These are phyloP conservation scores for Montipora efflorescens DNA, from an alignment of 64 coral and sea anemone genomes.

Conservation along the genomic window DNA sequence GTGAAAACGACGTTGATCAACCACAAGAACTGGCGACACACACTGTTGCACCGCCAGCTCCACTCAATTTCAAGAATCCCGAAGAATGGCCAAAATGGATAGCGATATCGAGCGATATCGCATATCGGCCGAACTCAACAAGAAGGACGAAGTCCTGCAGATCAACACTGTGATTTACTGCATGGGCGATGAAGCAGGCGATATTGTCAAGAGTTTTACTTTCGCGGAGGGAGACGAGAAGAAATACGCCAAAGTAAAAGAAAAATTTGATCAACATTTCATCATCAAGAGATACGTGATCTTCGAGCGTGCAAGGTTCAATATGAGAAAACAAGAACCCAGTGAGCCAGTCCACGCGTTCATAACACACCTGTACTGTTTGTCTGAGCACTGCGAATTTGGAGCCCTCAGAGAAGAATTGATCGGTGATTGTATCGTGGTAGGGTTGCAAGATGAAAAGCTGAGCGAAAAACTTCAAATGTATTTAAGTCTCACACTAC, in stretches of 20 bases:
- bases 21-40: too few species aligned
- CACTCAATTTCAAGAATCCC: conserved; percentile 34
- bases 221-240: neutral
- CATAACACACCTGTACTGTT: conserved; percentile 10
- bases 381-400: neutral
- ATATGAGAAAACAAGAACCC: conserved; percentile 1
- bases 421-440: conserved; percentile 37
- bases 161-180: conserved; percentile 49
- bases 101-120: conserved; percentile 55
- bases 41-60: neutral
- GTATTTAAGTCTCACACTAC: conserved; percentile 16
- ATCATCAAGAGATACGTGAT: conserved; percentile 18
- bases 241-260: neutral
- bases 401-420: conserved; percentile 2
- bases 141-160: conserved; percentile 41
- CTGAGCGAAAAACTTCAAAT: conserved; percentile 47
- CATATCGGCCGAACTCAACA: neutral
- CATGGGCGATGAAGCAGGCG: conserved; percentile 48
- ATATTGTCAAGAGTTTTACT: conserved; percentile 39
- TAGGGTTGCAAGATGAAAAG: neutral
- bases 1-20: too few species aligned
- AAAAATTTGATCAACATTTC: conserved; percentile 32
- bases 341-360: conserved; percentile 19
- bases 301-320: conserved; percentile 49
- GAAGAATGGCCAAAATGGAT: conserved; percentile 58